These are phyloP conservation scores for Puntigrus tetrazona DNA, from an alignment of 2,113 vertebrate species.

Conservation along the genomic window DNA sequence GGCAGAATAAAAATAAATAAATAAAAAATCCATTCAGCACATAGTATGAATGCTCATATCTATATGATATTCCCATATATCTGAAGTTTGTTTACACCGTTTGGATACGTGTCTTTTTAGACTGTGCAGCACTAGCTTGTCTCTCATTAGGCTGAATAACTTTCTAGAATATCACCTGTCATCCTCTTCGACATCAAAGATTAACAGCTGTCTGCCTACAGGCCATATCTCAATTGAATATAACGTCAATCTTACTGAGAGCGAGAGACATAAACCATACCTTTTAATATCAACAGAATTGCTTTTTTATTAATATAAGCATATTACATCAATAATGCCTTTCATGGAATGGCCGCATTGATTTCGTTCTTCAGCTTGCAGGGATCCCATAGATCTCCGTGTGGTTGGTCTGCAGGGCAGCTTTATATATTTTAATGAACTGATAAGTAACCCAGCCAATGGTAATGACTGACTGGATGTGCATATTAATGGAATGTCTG, in stretches of 20 bases:
- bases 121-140: background rate
- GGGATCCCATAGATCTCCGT: slow-evolving; percentile 30
- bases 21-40: background rate
- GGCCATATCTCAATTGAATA: background rate
- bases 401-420: slow-evolving; percentile 13
- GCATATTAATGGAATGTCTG: slow-evolving; percentile 38
- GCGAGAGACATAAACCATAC: background rate
- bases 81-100: slow-evolving; percentile 3
- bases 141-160: slow-evolving; percentile 31
- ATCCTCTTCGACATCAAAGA: slow-evolving; percentile 28
- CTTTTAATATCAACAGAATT: slow-evolving; percentile 31
- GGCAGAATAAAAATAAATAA: background rate
- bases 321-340: slow-evolving; percentile 23
- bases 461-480: slow-evolving; percentile 31
- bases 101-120: background rate
- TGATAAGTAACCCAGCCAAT: slow-evolving; percentile 37
- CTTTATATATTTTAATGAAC: slow-evolving; percentile 44
- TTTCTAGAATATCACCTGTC: slow-evolving; percentile 24
- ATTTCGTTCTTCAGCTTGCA: slow-evolving; percentile 43
- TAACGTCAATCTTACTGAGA: background rate
- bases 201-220: slow-evolving; percentile 17
- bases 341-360: slow-evolving; percentile 4
- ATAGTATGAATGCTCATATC: background rate
- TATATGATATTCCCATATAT: background rate
- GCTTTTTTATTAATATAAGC: background rate